Evolutionary conservation across 2,888 invertebrate genomes (phyloP).

Genomic region (Acleris holmiana): DNA sequence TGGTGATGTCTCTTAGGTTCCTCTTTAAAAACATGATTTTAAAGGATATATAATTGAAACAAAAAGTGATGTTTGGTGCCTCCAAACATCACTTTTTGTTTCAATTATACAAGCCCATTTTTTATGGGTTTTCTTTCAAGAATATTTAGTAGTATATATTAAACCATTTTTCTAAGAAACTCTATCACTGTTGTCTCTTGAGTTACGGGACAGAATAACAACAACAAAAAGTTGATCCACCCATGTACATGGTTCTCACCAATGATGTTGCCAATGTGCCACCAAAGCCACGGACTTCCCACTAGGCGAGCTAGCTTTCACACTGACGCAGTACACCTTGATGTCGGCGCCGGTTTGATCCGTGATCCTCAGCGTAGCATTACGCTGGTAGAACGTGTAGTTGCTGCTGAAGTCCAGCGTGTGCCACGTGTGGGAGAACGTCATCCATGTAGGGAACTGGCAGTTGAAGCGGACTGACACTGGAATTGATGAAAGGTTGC

Average conservation of each 20-base stretch:
- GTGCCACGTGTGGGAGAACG: constrained; percentile 94
- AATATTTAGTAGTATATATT: no score
- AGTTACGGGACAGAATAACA: no score
- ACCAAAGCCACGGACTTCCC: constrained; percentile 82
- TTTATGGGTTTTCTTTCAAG: no score
- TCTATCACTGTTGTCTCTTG: no score
- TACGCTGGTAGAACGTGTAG: constrained; percentile 93
- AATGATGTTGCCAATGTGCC: constrained; percentile 83
- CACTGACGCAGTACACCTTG: constrained; percentile 87
- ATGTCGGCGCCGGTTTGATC: constrained; percentile 86
- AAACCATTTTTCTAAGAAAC: no score
- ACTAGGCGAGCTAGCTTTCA: constrained; percentile 82
- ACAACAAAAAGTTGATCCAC: no score
- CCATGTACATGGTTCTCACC: constrained; percentile 64
- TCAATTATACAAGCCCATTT: no score
- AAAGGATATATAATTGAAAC: no score
- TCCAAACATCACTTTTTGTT: no score
- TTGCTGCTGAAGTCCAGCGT: constrained; percentile 93
- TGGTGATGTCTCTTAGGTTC: no score
- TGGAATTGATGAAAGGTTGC: constrained; percentile 64
- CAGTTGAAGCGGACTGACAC: constrained; percentile 90
- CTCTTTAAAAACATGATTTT: no score
- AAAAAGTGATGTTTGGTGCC: no score
- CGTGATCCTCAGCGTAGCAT: constrained; percentile 89
- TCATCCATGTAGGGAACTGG: constrained; percentile 94